Evolutionary conservation across 2,888 invertebrate genomes (phyloP), one percentile per base, ranked within the genome.

Genomic region (Phragmatobia fuliginosa): DNA sequence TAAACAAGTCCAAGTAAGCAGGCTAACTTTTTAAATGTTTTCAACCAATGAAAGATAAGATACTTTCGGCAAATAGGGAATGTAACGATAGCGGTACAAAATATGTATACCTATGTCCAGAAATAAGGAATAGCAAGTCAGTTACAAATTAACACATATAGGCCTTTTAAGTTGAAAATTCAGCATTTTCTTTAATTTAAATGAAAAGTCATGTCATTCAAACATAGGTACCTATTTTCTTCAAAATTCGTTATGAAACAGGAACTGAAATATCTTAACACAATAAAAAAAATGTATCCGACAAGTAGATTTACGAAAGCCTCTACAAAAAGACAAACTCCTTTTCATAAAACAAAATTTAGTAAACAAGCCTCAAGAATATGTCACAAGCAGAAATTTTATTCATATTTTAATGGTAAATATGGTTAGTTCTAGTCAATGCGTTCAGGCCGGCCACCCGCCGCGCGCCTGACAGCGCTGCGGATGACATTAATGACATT

Each of bases 401-500:
- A 68, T 63, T 28, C 49, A 49, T n/a, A 36, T 60, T n/a, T n/a
- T 60, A 64, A 68, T 59, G 49, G 59, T 63, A 63, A 59, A 66
- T 38, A 65, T 56, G 66, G 59, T 63, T 59, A 56, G 21, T 56
- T 49, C 52, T 67, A 41, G 18, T 41, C 31, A 56, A 73, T 52
- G 65, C 72, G 73, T 72, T 72, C 74, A 73, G 67, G 16, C 28
- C 49, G 78, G 60, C 77, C 76, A 72, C 82, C 82, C 81, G 76
- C 72, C 59, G 82, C 67, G 81, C 73, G 63, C 16, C 67, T 70
- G 79, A 75, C 82, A 78, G 75, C 58, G 77, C 90, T 91, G 91
- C 83, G 81, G 81, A 81, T 85, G 91, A 91, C 91, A 85, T 82
- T 89, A 86, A 90, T 87, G 87, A 85, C 85, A 85, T 86, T 88